Percentiles rank a stretch among this genome's conserved stretches.
phyloP scores from a whole-genome alignment of 2,113 vertebrate species.

The Hydrolagus affinis region DNA sequence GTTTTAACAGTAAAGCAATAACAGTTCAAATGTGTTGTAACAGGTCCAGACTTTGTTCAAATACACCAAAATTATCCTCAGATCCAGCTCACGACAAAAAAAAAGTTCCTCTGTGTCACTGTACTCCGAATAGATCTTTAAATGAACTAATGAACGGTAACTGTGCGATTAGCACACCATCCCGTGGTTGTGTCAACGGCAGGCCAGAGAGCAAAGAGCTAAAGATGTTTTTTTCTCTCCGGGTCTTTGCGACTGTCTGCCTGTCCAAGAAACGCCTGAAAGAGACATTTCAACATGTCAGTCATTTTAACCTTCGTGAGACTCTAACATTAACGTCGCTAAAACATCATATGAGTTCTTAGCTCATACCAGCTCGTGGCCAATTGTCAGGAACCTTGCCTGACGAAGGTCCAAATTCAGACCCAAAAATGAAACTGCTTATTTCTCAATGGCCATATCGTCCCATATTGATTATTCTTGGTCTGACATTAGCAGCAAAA shows the following conservation, averaged over 20 bases:
- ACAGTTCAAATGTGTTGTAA: neutral
- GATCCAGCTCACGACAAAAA: neutral
- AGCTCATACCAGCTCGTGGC: neutral
- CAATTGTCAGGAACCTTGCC: neutral
- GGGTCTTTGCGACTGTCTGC: too few species aligned
- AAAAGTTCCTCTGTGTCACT: neutral
- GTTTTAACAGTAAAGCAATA: neutral
- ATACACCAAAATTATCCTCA: too few species aligned
- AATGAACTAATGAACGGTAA: neutral
- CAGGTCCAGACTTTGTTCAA: too few species aligned
- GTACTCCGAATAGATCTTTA: neutral
- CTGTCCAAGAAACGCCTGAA: neutral
- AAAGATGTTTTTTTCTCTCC: too few species aligned
- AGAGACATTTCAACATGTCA: neutral
- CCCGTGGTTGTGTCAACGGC: neutral
- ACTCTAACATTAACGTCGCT: neutral
- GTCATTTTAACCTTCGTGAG: neutral
- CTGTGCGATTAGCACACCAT: neutral
- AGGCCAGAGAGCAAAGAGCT: neutral
- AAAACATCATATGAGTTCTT: neutral
- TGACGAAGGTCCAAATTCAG: neutral
- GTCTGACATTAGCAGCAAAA: neutral
- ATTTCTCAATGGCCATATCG: neutral
- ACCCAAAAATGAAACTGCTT: constrained; percentile 13
- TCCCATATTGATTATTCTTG: neutral